Conservation (phyloP, 2,888 invertebrate species). For the Eristalinus aeneus region DNA sequence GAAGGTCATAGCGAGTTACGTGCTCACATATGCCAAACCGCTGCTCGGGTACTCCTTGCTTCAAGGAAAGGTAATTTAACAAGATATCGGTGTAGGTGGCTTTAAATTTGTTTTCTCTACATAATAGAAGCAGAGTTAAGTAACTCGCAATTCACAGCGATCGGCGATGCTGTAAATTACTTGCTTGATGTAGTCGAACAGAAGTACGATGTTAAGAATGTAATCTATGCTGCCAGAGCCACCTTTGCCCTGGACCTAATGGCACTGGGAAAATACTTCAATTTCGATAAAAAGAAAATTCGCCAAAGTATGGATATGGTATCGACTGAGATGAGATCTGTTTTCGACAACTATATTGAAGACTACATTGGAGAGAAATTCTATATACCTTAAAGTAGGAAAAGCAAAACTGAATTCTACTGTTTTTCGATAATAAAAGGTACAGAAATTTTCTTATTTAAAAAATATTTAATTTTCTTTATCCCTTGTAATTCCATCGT, state of each 20-base stretch:
- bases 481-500: too few relatives aligned
- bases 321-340: conserved; percentile 16
- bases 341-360: conserved; percentile 55
- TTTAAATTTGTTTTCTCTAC: background rate
- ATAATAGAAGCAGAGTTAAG: conserved; percentile 1
- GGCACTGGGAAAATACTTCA: conserved; percentile 14
- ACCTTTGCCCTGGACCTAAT: conserved; percentile 48
- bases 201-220: conserved; percentile 29
- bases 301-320: conserved; percentile 27
- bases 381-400: background rate
- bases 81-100: background rate
- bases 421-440: too few relatives aligned
- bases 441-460: too few relatives aligned
- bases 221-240: conserved; percentile 24
- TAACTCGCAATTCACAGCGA: background rate
- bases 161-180: conserved; percentile 16
- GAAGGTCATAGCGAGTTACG: conserved; percentile 24
- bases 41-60: conserved; percentile 20
- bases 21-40: conserved; percentile 4
- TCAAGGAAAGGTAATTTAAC: conserved; percentile 10
- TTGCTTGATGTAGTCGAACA: conserved; percentile 26
- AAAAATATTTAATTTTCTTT: too few relatives aligned
- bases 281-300: conserved; percentile 44
- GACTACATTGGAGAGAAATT: conserved; percentile 41
- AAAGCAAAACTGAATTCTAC: background rate